Evolutionary conservation across 2,797 vertebrate species (phyloP), one percentile per base, ranked within the genome.

Genomic region (Sebastes glaucus): DNA sequence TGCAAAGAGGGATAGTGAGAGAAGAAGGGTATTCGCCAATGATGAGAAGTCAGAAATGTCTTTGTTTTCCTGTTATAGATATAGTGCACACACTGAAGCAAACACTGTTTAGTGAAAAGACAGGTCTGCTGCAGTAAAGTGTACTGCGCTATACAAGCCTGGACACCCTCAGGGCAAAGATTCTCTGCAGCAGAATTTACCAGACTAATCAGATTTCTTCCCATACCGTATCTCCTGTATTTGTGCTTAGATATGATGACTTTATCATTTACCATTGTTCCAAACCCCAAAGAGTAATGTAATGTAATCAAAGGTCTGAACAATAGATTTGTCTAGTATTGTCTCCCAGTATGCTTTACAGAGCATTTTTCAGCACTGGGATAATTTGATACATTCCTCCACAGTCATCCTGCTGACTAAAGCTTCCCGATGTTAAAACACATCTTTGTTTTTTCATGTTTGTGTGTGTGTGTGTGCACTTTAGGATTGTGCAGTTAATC

Each of bases 121-220:
- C 60, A 55, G 60, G 10, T 46, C 62, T 84, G 77, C 87, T 86
- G 93, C 89, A 88, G 88, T 84, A 69, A 89, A 82, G 62, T 78
- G 67, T 65, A 72, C 64, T 86, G 78, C 46, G 30, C 80, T 79
- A 20, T 74, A 66, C 57, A 28, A 66, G 74, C 75, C 71, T 10
- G 55, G 73, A 73, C 63, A 38, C 76, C 83, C 87, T 74, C 62
- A 84, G 85, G 84, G 68, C 79, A 56, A 22, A 74, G 79, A 82
- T 75, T 66, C 86, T 88, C 89, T 85, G 91, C 91, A 87, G 91
- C 81, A 90, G 53, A 86, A 86, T 87, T 53, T 38, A 83, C 73
- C 63, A 66, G 81, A 74, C 84, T 82, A 88, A 91, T 90, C 84
- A 87, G 28, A 85, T 84, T 83, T 73, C 22, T 69, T 14, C 77